Base-by-base conservation (phyloP, 2,797 vertebrate genomes). In the Sebastolobus altivelis region DNA sequence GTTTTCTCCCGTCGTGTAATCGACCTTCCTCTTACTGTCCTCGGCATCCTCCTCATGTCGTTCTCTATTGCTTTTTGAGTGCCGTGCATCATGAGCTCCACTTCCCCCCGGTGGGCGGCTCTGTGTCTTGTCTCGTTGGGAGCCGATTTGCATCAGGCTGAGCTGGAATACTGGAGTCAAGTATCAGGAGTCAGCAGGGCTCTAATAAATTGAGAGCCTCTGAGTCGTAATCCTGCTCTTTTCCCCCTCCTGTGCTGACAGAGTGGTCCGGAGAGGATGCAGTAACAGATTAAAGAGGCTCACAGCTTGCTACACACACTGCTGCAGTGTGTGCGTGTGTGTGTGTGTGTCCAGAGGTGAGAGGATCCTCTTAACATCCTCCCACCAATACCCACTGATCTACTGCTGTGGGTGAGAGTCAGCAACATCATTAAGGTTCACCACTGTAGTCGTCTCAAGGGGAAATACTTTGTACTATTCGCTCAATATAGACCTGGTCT, bases 271-370 rank as follows among this genome's bases (percentile, higher is more conserved):
- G 72, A 75, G 90, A 88, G 89, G 87, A 82, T 80, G 82, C 75
- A 74, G 68, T 46, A 77, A 76, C 79, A 90, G 91, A 92, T 94
- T 90, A 89, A 91, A 91, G 65, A 81, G 85, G 59, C 82, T 89
- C 80, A 79, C 69, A 76, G 66, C 40, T 73, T 70, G 72, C 71
- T 78, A 37, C 79, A 78, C 81, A 78, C 80, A 31, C 60, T 81
- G 61, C 70, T 68, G 61, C 25, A 12, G 56, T 72, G 35, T 82
- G 46, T 58, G 37, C 68, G 35, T 68, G 56, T 63, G 62, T 55
- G 27, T 65, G 33, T 61, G 69, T 65, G 43, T 27, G 3, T 83
- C 61, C 46, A 18, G 77, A 84, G 75, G 85, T 87, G 84, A 87
- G 80, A 75, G 29, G 56, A 82, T 89, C 83, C 67, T 89, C 86